Evolutionary conservation across 2,888 invertebrate species (phyloP).

Genomic region (Anthophora plumipes): DNA sequence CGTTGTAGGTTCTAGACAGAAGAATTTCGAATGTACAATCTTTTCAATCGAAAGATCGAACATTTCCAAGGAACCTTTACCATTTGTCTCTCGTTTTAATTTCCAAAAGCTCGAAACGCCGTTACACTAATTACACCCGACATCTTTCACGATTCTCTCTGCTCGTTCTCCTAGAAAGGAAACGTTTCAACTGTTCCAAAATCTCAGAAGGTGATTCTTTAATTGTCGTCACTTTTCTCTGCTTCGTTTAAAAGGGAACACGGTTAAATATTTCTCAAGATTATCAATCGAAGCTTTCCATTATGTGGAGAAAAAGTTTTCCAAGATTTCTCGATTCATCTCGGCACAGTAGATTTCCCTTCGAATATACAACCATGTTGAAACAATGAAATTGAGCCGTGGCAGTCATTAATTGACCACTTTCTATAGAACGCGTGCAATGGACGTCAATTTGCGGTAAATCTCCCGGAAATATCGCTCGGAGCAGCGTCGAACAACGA

Average conservation of each 20-base stretch:
- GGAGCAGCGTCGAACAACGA: not conserved
- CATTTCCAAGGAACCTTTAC: not conserved
- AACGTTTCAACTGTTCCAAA: not conserved
- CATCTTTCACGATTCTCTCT: not conserved
- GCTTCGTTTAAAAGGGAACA: not conserved
- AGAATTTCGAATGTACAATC: no score
- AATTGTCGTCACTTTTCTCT: not conserved
- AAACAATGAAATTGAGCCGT: conserved; percentile 1
- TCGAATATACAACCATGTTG: not conserved
- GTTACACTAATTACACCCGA: not conserved
- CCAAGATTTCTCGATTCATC: not conserved
- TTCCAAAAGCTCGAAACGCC: not conserved
- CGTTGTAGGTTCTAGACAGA: no score
- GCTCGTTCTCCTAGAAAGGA: not conserved
- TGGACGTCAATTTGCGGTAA: conserved; percentile 20
- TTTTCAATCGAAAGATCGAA: not conserved
- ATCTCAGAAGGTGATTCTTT: not conserved
- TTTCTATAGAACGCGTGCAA: not conserved
- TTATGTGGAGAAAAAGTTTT: not conserved
- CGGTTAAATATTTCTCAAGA: conserved; percentile 1
- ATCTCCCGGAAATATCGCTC: conserved; percentile 12
- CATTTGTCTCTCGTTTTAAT: conserved; percentile 22
- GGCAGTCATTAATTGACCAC: conserved; percentile 12
- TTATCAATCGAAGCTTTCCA: conserved; percentile 7
- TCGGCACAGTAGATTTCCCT: not conserved